Evolutionary conservation across 2,797 vertebrate genomes (phyloP).

Genomic region (Triplophysa bombifrons): DNA sequence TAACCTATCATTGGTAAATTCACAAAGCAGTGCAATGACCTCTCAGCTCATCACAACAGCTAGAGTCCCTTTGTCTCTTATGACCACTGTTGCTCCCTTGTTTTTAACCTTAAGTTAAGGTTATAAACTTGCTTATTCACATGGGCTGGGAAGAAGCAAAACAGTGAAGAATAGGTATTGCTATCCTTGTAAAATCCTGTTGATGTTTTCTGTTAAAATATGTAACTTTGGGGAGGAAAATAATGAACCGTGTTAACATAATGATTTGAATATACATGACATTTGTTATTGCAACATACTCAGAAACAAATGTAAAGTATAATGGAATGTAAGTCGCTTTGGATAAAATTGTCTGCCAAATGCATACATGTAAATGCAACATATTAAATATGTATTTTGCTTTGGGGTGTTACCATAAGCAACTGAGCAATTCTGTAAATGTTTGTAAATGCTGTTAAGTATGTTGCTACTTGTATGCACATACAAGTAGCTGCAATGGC

Average conservation of each 20-base stretch:
- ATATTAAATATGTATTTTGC: not conserved
- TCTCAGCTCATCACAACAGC: constrained; percentile 50
- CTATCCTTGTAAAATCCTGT: no score
- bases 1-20: constrained; percentile 66
- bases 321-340: no score
- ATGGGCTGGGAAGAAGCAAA: constrained; percentile 13
- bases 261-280: not conserved
- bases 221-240: not conserved
- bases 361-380: no score
- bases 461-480: no score
- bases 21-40: constrained; percentile 64
- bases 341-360: no score
- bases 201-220: no score
- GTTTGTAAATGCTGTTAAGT: constrained; percentile 11
- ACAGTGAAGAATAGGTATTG: not conserved
- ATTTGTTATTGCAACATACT: constrained; percentile 2
- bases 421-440: not conserved
- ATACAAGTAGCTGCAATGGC: not conserved
- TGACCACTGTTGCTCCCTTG: constrained; percentile 4
- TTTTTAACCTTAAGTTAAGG: constrained; percentile 10
- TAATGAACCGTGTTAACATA: not conserved
- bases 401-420: not conserved
- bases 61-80: constrained; percentile 26
- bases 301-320: no score
- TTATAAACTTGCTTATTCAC: not conserved